Evolutionary conservation across 2,797 vertebrate genomes (phyloP), one percentile per base, ranked within the genome.

Genomic region (Coregonus sp.): DNA sequence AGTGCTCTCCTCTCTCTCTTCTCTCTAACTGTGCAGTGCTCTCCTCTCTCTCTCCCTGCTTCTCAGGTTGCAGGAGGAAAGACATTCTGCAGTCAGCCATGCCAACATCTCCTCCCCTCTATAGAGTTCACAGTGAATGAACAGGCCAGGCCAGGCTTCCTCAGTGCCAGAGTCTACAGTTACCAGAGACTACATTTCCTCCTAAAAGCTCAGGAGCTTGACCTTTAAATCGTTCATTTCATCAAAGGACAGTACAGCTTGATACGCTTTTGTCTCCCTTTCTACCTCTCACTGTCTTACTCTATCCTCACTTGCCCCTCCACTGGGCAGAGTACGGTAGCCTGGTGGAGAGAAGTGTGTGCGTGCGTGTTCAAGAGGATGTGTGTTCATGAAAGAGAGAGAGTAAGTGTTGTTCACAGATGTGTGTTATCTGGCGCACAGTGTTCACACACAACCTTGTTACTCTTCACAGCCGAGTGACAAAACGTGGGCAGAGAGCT

Each of bases 381-480:
- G 33, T 35, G 66, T 20, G 35, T 69, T 18, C 14, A 37, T 7
- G 18, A 5, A 11, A 5, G 31, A 25, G 29, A 54, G 31, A 69
- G 74, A 72, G 31, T 2, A 3, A 37, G 54, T 25, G 75, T 40
- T 63, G 31, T 74, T 67, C 40, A 11, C 6, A 14, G 63, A 31
- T 76, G 47, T 7, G 73, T 74, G 66, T 71, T 71, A 75, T 47
- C 59, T 40, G 56, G 56, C 11, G 5, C 35, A 61, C 14, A 20
- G 16, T 71, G 70, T 61, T 92, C 94, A 94, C 81, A 95, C 95
- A 95, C 94, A 85, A 93, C 95, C 87, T 94, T 95, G 94, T 94
- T 96, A 92, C 94, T 95, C 75, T 80, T 9, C 65, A 51, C 74
- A 66, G 9, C 81, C 52, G 76, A 80, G 80, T 86, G 84, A 80